Base-by-base conservation (phyloP, 2,888 invertebrate species). In the Pristionchus exspectatus region DNA sequence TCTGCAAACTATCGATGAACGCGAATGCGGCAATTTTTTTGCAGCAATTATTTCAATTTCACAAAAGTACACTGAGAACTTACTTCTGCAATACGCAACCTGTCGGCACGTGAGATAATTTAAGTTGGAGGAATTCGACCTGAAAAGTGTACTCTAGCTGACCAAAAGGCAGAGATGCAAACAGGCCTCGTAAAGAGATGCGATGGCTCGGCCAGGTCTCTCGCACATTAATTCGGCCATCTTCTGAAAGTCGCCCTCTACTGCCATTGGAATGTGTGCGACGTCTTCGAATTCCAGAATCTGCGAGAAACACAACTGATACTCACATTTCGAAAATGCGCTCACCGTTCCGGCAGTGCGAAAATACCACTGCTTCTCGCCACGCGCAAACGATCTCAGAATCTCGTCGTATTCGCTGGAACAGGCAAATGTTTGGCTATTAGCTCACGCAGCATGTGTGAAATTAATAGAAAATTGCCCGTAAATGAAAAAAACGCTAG, bases 311-410 rank as follows among this genome's bases (percentile, higher is more conserved):
- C 9, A 27, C n/a, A 69, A 69, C n/a, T n/a, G n/a, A n/a, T n/a
- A n/a, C n/a, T n/a, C n/a, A n/a, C n/a, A n/a, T n/a, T n/a, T n/a
- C n/a, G n/a, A n/a, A n/a, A 27, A 30, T 9, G 10, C 69, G 9
- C 27, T n/a, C n/a, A 69, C 30, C 3, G 30, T n/a, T n/a, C 30
- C 69, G 27, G 30, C 12, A 69, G 69, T 69, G n/a, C 69, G 69
- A 69, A 69, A 69, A 14, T 69, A 69, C 27, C 69, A 69, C 69
- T 9, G 69, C 69, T 69, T 69, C 30, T 69, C 69, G 27, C 69
- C 69, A 10, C 27, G 27, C 9, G 30, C 69, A 9, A 69, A 69
- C 14, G 69, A 27, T 7, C 18, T 16, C 2, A 27, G 69, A 27
- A 69, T 30, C 5, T 10, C 69, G 9, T 69, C 30, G 30, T 69